phyloP scores from a whole-genome alignment of 1,140 invertebrate genomes.

The Heliconius eleuchia region DNA sequence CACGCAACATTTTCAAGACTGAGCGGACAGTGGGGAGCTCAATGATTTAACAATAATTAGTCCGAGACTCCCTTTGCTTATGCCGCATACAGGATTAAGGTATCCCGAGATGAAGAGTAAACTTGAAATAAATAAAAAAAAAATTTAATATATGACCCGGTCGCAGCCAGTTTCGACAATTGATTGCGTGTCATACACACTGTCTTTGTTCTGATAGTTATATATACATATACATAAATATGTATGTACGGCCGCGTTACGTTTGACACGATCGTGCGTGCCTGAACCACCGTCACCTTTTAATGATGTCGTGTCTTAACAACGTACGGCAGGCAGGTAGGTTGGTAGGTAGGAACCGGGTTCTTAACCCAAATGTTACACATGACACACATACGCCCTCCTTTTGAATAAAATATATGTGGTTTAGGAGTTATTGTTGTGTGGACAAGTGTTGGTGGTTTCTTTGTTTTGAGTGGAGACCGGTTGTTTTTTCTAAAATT shows the following conservation, averaged over 20 bases:
- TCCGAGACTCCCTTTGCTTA: too few relatives aligned
- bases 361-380: slow-evolving; percentile 22
- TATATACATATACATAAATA: background rate
- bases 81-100: too few relatives aligned
- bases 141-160: too few relatives aligned
- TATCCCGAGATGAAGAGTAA: too few relatives aligned
- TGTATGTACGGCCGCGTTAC: background rate
- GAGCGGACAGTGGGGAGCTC: too few relatives aligned
- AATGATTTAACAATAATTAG: too few relatives aligned
- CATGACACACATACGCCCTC: slow-evolving; percentile 7
- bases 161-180: too few relatives aligned
- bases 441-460: background rate
- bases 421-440: background rate
- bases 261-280: slow-evolving; percentile 26
- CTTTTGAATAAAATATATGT: background rate
- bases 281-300: slow-evolving; percentile 13
- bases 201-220: too few relatives aligned
- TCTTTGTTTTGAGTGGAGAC: background rate
- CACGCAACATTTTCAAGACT: too few relatives aligned
- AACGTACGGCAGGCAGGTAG: background rate
- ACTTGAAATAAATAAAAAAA: too few relatives aligned
- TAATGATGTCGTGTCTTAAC: slow-evolving; percentile 22
- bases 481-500: too few relatives aligned
- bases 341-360: background rate
- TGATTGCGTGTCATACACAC: too few relatives aligned